These are phyloP conservation scores for Amphimallon solstitiale DNA, from an alignment of 2,888 invertebrate genomes.

Conservation along the genomic window DNA sequence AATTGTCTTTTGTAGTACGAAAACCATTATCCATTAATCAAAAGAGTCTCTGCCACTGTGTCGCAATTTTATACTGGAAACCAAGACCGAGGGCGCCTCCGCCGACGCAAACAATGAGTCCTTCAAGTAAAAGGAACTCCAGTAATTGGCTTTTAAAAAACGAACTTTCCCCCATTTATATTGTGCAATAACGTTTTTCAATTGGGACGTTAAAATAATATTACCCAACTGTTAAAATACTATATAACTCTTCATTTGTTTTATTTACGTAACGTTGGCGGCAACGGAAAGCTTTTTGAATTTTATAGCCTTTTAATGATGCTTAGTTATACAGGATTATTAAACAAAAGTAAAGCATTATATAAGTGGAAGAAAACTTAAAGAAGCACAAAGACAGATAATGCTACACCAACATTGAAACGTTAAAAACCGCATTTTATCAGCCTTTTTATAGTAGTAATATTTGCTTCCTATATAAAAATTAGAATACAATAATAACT, in stretches of 20 bases:
- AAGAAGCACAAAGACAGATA: no score
- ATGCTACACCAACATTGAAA: no score
- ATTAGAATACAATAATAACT: no score
- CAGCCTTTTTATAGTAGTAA: no score
- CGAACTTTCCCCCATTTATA: constrained; percentile 1
- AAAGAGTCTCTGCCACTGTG: constrained; percentile 45
- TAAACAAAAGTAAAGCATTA: no score
- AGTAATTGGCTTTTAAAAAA: constrained; percentile 17
- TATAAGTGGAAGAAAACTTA: no score
- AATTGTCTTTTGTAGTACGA: constrained; percentile 55
- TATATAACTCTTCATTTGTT: constrained; percentile 30
- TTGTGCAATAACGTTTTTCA: constrained; percentile 26
- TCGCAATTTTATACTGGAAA: not conserved
- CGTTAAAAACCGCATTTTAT: no score
- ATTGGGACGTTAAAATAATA: constrained; percentile 33
- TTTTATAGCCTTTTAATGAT: no score
- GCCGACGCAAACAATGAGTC: constrained; percentile 7
- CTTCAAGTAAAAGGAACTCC: constrained; percentile 1
- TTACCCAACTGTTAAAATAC: constrained; percentile 22
- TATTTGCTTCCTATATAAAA: no score
- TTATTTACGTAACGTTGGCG: constrained; percentile 4
- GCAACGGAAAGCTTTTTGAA: not conserved
- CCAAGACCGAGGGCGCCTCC: not conserved
- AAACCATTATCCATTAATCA: constrained; percentile 55
- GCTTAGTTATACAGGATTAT: no score